A percentile compares a stretch with the other conserved stretches of the same genome.
Evolutionary conservation across 1,140 invertebrate genomes (phyloP).

Genomic region (Hylaeus anthracinus): DNA sequence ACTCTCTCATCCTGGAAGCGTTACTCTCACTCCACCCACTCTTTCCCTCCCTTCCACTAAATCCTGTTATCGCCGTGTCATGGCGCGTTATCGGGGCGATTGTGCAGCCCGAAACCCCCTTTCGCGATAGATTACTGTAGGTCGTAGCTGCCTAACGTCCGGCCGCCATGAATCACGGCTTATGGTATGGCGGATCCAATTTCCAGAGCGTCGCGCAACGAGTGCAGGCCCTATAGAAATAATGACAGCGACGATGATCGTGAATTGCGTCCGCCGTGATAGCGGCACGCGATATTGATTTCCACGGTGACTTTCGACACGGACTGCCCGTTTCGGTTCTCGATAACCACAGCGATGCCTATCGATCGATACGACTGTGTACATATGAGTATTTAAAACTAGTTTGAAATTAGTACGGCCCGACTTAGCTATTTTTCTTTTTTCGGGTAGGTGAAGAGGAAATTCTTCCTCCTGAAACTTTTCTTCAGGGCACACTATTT

Average conservation of each 20-base stretch:
- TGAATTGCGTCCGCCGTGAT: constrained; percentile 9
- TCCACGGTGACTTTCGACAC: not conserved
- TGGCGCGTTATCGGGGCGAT: constrained; percentile 65
- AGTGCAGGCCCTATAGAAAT: constrained; percentile 48
- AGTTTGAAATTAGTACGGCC: too few species aligned
- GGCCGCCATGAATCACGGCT: constrained; percentile 58
- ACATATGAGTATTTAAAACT: too few species aligned
- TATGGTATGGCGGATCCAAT: constrained; percentile 59
- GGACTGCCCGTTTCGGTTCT: too few species aligned
- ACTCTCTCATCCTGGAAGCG: constrained; percentile 8
- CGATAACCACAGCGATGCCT: too few species aligned
- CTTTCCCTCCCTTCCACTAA: constrained; percentile 49
- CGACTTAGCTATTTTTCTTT: too few species aligned
- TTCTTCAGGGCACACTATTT: too few species aligned
- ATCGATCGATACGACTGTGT: too few species aligned
- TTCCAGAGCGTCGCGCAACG: constrained; percentile 46
- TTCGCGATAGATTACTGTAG: constrained; percentile 68
- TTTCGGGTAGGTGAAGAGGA: too few species aligned
- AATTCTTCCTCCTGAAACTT: too few species aligned
- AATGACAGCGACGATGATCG: constrained; percentile 44
- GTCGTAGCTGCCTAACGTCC: constrained; percentile 62
- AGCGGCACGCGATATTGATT: not conserved
- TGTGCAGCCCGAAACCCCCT: constrained; percentile 65
- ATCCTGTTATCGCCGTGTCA: constrained; percentile 68
- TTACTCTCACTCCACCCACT: constrained; percentile 35